phyloP scores from a whole-genome alignment of 2,113 vertebrate genomes.

The Scomber japonicus region DNA sequence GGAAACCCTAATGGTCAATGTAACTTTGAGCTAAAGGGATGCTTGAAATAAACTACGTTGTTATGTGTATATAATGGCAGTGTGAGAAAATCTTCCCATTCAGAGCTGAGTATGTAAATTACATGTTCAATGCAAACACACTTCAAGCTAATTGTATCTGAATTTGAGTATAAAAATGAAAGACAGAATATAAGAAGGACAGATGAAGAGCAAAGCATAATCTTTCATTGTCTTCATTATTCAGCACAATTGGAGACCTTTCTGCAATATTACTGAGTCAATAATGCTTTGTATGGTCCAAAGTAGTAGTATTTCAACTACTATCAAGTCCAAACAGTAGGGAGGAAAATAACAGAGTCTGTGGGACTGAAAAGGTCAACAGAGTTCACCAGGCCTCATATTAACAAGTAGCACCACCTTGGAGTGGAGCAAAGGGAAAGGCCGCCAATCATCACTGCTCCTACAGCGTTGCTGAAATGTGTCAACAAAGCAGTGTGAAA shows the following conservation, averaged over 20 bases:
- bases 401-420: conserved; percentile 43
- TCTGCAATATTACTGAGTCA: neutral
- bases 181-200: no score
- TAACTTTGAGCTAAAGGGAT: no score
- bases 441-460: conserved; percentile 19
- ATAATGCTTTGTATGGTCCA: neutral
- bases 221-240: conserved; percentile 12
- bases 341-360: conserved; percentile 24
- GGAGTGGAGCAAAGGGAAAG: conserved; percentile 29
- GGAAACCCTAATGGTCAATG: no score
- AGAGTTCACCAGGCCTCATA: conserved; percentile 37
- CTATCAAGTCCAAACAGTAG: conserved; percentile 12
- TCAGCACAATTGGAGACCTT: conserved; percentile 14
- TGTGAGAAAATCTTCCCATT: neutral
- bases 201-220: neutral
- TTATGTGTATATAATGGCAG: neutral
- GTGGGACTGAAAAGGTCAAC: conserved; percentile 39
- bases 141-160: neutral
- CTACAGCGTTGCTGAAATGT: conserved; percentile 45
- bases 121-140: no score
- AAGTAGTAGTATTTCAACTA: neutral
- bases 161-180: neutral
- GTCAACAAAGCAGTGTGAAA: conserved; percentile 59
- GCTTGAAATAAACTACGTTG: no score
- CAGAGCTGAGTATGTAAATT: neutral